Evolutionary conservation across 2,113 vertebrate genomes (phyloP), one percentile per base, ranked within the genome.

Genomic region (Nyctereutes procyonoides): DNA sequence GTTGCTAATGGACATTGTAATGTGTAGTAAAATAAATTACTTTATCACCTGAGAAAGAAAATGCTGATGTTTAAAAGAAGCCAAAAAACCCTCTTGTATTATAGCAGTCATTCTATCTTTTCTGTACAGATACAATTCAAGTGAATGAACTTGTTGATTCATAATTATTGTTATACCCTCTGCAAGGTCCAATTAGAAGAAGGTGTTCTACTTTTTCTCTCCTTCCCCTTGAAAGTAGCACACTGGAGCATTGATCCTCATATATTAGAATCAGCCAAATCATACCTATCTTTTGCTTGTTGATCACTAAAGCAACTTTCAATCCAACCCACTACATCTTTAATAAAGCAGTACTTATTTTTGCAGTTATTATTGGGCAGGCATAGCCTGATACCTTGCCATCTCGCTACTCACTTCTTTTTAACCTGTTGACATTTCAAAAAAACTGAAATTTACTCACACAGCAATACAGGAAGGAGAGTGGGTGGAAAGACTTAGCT

Each of bases 21-120:
- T 81, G 65, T 38, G 38, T 77, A 88, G 51, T 62, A 73, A 20
- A 32, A 48, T 62, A 71, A 89, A 91, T 62, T 95, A 80, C 63
- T 92, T 96, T 92, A 74, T 84, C 38, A 90, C 55, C 30, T 58
- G 51, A 92, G 69, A 93, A 93, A 95, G 81, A 96, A 97, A 96
- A 97, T 96, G 60, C 38, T 96, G 22, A 58, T 80, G 30, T 92
- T 86, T 79, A 24, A 63, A 73, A n/a, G 55, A 20, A 26, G 28
- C 4, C 5, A 65, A 58, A 65, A 51, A 85, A 83, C 8, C 63
- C 58, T 74, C 15, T 89, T 88, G 17, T n/a, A 35, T 92, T 86
- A 76, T 84, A 53, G 51, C 63, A 71, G 67, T 93, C 56, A 79
- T 93, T 71, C 60, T 11, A 56, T 58, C 62, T 88, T 90, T 92